phyloP scores from a whole-genome alignment of 2,113 vertebrate genomes.

The Tretioscincus oriximinensis region DNA sequence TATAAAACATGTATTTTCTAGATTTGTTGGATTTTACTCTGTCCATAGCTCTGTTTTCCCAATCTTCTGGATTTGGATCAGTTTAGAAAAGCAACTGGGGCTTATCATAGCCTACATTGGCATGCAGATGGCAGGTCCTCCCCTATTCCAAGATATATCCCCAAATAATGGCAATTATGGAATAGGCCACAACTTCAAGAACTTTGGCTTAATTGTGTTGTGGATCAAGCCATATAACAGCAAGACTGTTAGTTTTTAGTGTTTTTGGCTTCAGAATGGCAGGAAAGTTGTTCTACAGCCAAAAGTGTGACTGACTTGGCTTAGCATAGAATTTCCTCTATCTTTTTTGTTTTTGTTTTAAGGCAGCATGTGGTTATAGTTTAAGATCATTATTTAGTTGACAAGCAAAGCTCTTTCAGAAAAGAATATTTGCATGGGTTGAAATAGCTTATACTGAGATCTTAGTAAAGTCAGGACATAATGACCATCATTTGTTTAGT shows the following conservation, averaged over 20 bases:
- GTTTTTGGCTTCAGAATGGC: conserved; percentile 15
- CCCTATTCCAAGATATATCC: too few relatives aligned
- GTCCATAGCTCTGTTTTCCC: background rate
- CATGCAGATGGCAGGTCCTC: too few relatives aligned
- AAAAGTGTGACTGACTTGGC: conserved; percentile 49
- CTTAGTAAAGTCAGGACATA: too few relatives aligned
- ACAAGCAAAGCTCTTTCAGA: conserved; percentile 32
- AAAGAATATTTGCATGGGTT: conserved; percentile 30
- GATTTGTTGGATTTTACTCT: conserved; percentile 2
- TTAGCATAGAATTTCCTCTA: conserved; percentile 29
- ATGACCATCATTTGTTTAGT: too few relatives aligned
- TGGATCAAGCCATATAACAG: conserved; percentile 10
- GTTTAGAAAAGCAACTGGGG: background rate
- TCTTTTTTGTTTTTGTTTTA: conserved; percentile 6
- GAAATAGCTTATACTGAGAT: conserved; percentile 4
- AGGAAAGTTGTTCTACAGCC: conserved; percentile 50
- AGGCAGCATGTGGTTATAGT: conserved; percentile 33
- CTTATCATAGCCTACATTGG: too few relatives aligned
- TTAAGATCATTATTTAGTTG: conserved; percentile 33
- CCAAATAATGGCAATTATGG: too few relatives aligned
- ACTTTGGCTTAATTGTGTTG: conserved; percentile 12
- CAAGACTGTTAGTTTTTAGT: conserved; percentile 24
- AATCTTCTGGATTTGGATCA: background rate
- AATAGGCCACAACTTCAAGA: background rate
- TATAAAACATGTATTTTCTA: background rate